phyloP scores from a whole-genome alignment of 2,797 vertebrate species.

The Mallotus villosus region DNA sequence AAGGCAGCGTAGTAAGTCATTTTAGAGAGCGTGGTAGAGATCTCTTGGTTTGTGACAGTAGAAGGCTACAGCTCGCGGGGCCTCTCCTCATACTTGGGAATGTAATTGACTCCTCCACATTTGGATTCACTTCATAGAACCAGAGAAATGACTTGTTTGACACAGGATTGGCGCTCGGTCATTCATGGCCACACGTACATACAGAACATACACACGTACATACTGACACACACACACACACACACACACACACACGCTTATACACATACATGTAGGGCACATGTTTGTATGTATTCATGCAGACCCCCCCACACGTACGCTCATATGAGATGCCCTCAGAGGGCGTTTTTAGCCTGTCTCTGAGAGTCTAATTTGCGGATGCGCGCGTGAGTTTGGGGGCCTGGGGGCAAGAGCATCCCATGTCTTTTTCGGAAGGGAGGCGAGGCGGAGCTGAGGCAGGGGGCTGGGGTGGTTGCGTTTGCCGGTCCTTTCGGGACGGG shows the following conservation, averaged over 20 bases:
- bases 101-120: constrained; percentile 67
- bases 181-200: constrained; percentile 30
- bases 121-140: constrained; percentile 66
- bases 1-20: background rate
- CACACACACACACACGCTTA: constrained; percentile 35
- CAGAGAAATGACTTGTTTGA: constrained; percentile 67
- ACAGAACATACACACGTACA: constrained; percentile 34
- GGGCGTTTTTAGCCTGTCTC: constrained; percentile 69
- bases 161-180: constrained; percentile 30
- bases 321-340: constrained; percentile 71
- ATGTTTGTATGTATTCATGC: background rate
- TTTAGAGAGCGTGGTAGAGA: constrained; percentile 9
- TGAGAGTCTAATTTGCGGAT: constrained; percentile 77
- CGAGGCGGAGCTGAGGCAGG: no score
- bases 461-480: constrained; percentile 53
- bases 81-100: constrained; percentile 48
- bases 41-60: constrained; percentile 35
- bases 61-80: constrained; percentile 55
- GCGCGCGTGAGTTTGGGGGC: constrained; percentile 74
- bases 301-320: constrained; percentile 60
- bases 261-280: constrained; percentile 13
- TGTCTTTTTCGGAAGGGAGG: constrained; percentile 50
- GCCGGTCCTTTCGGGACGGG: constrained; percentile 67
- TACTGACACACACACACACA: background rate
- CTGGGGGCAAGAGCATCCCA: constrained; percentile 66